phyloP scores from a whole-genome alignment of 2,113 vertebrate genomes.

The Neodon shergylaensis region DNA sequence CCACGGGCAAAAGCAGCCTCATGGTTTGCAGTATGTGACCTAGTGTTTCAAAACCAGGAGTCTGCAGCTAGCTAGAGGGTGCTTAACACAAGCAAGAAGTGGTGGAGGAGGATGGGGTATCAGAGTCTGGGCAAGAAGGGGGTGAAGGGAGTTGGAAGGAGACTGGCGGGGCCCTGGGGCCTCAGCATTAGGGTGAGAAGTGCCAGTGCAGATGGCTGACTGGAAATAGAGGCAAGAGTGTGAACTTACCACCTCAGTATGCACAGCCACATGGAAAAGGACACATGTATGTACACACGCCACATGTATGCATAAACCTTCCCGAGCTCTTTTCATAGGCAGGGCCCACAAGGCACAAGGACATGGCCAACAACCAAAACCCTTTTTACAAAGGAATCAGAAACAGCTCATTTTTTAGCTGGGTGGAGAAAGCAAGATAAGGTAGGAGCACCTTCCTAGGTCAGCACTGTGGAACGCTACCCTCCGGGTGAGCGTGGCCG shows the following conservation, averaged over 20 bases:
- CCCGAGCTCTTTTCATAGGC: background rate
- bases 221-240: background rate
- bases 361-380: background rate
- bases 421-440: background rate
- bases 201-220: background rate
- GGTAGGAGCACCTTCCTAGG: background rate
- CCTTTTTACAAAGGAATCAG: background rate
- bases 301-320: fast-evolving
- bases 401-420: background rate
- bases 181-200: background rate
- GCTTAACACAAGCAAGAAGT: background rate
- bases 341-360: background rate
- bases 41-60: background rate
- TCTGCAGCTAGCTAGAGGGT: background rate
- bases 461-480: background rate
- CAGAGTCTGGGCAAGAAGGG: background rate
- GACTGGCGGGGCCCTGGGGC: background rate
- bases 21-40: background rate
- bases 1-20: background rate
- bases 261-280: background rate
- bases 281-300: fast-evolving
- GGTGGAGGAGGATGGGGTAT: background rate
- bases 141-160: background rate
- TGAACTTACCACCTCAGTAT: background rate
- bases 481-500: background rate